Evolutionary conservation across 2,888 invertebrate genomes (phyloP).

Genomic region (Caradrina clavipalpis): DNA sequence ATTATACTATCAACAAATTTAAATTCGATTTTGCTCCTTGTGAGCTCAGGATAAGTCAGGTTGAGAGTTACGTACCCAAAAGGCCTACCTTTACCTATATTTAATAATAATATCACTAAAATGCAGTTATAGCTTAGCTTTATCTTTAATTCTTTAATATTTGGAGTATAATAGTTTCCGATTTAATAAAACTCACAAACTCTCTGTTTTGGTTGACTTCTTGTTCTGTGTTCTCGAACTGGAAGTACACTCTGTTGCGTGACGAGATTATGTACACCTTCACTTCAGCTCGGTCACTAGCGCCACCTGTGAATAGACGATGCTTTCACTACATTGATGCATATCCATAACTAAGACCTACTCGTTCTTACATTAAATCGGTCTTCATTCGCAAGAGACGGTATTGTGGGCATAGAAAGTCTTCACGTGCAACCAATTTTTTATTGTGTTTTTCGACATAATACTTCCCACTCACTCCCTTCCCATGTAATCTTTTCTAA

Average conservation of each 20-base stretch:
- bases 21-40: too few relatives aligned
- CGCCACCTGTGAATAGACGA: constrained; percentile 73
- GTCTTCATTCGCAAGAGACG: background rate
- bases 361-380: background rate
- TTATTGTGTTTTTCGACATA: too few relatives aligned
- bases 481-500: too few relatives aligned
- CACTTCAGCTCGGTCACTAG: constrained; percentile 83
- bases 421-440: too few relatives aligned
- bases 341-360: too few relatives aligned
- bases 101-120: too few relatives aligned
- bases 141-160: too few relatives aligned
- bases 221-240: constrained; percentile 88
- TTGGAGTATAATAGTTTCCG: background rate
- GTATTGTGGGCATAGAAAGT: background rate
- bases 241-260: constrained; percentile 90
- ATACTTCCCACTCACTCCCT: too few relatives aligned
- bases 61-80: too few relatives aligned
- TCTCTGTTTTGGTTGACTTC: constrained; percentile 78
- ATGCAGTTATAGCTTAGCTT: too few relatives aligned
- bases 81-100: too few relatives aligned
- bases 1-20: background rate
- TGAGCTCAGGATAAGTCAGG: too few relatives aligned
- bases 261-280: constrained; percentile 91
- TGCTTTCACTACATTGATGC: background rate
- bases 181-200: constrained; percentile 84